phyloP scores from a whole-genome alignment of 2,797 vertebrate species.

The Pseudochromis fuscus region DNA sequence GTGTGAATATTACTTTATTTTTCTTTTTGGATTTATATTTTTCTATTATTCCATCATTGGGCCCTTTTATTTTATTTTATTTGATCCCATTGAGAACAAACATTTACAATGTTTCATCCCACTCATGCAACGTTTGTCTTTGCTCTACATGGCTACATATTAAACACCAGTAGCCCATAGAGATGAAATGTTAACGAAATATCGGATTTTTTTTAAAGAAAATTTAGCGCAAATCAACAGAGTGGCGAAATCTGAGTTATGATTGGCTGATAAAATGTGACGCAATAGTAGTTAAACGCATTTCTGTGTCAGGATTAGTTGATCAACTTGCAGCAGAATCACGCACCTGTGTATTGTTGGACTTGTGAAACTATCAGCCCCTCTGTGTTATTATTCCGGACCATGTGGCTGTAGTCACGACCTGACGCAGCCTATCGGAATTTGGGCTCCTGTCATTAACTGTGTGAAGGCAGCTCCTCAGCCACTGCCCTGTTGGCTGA shows the following conservation, averaged over 20 bases:
- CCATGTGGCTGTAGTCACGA: slow-evolving; percentile 63
- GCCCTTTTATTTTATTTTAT: too few relatives aligned
- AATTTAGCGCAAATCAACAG: background rate
- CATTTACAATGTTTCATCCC: too few relatives aligned
- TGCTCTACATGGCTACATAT: too few relatives aligned
- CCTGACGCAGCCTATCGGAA: slow-evolving; percentile 55
- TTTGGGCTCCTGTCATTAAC: slow-evolving; percentile 30
- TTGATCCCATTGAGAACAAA: too few relatives aligned
- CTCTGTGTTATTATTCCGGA: slow-evolving; percentile 40
- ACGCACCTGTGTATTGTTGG: background rate
- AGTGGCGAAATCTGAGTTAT: background rate
- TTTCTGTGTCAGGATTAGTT: too few relatives aligned
- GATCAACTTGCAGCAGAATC: slow-evolving; percentile 14
- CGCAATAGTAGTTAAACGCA: too few relatives aligned
- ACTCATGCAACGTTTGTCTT: too few relatives aligned
- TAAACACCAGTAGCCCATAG: too few relatives aligned
- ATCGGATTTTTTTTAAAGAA: accelerated
- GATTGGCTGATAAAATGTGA: background rate
- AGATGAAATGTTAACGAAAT: too few relatives aligned
- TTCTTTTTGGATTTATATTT: too few relatives aligned
- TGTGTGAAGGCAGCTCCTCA: slow-evolving; percentile 46
- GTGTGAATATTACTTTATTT: too few relatives aligned
- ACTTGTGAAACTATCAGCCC: slow-evolving; percentile 1
- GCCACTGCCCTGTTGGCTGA: slow-evolving; percentile 46
- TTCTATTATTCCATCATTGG: too few relatives aligned